phyloP scores from a whole-genome alignment of 2,888 invertebrate species.

The Drosophila niveifrons region DNA sequence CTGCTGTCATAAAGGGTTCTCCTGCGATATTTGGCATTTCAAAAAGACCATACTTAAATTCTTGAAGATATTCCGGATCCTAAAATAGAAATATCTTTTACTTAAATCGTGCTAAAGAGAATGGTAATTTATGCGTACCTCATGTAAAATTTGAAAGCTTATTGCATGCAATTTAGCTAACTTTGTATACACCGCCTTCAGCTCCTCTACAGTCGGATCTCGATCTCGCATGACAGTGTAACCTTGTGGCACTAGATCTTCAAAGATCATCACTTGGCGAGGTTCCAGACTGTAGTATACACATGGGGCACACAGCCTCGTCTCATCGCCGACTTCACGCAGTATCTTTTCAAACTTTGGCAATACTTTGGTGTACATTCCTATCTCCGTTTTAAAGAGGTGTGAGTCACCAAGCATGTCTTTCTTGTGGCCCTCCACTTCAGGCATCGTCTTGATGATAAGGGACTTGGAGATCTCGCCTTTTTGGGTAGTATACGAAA shows the following conservation, averaged over 20 bases:
- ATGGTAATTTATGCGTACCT: slow-evolving; percentile 9
- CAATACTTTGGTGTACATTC: slow-evolving; percentile 71
- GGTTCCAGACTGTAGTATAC: slow-evolving; percentile 56
- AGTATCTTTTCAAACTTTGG: slow-evolving; percentile 66
- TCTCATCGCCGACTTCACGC: slow-evolving; percentile 44
- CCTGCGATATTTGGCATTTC: slow-evolving; percentile 39
- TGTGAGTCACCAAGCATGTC: slow-evolving; percentile 36
- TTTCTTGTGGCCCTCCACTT: slow-evolving; percentile 50
- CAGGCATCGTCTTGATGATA: slow-evolving; percentile 55
- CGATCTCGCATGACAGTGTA: slow-evolving; percentile 65
- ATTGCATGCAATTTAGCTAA: slow-evolving; percentile 86
- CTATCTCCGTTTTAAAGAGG: slow-evolving; percentile 62
- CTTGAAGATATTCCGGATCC: slow-evolving; percentile 39
- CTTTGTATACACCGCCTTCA: slow-evolving; percentile 77
- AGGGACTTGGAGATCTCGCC: slow-evolving; percentile 38
- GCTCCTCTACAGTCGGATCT: slow-evolving; percentile 81
- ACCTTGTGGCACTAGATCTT: slow-evolving; percentile 66
- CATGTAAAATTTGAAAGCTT: slow-evolving; percentile 13
- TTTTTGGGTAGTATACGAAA: slow-evolving; percentile 26
- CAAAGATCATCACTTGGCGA: slow-evolving; percentile 67
- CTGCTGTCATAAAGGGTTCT: slow-evolving; percentile 40
- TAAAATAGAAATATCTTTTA: neutral
- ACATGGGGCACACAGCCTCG: slow-evolving; percentile 55
- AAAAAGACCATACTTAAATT: slow-evolving; percentile 81
- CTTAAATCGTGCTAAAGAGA: too few relatives aligned